These are phyloP conservation scores for Eupsittula cactorum DNA, from an alignment of 2,113 vertebrate genomes.

Conservation along the genomic window DNA sequence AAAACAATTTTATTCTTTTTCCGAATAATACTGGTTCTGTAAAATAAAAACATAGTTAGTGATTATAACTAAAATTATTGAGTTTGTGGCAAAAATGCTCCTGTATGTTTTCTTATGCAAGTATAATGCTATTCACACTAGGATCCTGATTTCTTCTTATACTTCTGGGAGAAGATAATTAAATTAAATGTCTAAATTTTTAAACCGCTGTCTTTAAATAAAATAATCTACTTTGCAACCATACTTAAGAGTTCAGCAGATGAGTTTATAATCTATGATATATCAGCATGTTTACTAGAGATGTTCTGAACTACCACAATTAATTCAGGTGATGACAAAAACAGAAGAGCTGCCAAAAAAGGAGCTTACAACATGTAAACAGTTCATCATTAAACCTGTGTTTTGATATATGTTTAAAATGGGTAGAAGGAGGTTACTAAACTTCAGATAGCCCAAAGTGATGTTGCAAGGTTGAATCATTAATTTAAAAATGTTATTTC, in stretches of 20 bases:
- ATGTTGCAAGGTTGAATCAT: conserved; percentile 23
- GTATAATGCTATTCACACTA: conserved; percentile 72
- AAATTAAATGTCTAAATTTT: conserved; percentile 82
- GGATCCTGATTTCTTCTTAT: conserved; percentile 73
- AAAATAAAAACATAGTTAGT: conserved; percentile 85
- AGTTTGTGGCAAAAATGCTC: conserved; percentile 75
- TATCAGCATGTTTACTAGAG: conserved; percentile 61
- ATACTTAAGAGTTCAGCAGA: conserved; percentile 68
- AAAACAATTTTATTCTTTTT: conserved; percentile 88
- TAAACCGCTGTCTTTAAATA: conserved; percentile 73
- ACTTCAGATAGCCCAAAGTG: conserved; percentile 37
- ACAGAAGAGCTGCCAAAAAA: conserved; percentile 58
- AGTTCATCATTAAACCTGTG: conserved; percentile 52
- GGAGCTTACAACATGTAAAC: conserved; percentile 54
- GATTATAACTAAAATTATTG: conserved; percentile 83
- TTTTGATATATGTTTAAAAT: conserved; percentile 46
- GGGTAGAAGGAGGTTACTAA: conserved; percentile 45
- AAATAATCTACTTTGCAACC: conserved; percentile 73
- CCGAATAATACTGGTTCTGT: conserved; percentile 82
- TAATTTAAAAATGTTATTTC: conserved; percentile 8
- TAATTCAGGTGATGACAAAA: conserved; percentile 67
- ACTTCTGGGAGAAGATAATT: conserved; percentile 79
- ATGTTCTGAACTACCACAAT: conserved; percentile 53
- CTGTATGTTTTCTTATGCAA: conserved; percentile 72
- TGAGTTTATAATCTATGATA: conserved; percentile 70